phyloP scores from a whole-genome alignment of 2,113 vertebrate genomes.

The Nanorana parkeri region DNA sequence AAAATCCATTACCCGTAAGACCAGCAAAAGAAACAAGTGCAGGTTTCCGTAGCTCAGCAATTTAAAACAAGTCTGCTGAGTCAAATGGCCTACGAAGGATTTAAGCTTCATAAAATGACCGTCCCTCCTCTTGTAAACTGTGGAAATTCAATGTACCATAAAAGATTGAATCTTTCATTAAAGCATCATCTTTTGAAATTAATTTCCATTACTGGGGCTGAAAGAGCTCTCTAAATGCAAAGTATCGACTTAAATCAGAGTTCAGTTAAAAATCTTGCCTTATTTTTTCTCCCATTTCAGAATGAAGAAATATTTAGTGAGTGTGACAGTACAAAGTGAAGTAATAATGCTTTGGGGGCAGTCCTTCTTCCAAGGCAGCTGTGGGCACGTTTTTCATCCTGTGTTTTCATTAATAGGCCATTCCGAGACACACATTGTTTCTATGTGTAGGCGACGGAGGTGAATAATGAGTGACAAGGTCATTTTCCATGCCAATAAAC shows the following conservation, averaged over 20 bases:
- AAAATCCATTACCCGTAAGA: conserved; percentile 35
- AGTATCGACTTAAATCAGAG: conserved; percentile 36
- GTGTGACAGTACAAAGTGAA: conserved; percentile 43
- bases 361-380: neutral
- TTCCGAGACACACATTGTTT: conserved; percentile 35
- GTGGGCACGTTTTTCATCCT: neutral
- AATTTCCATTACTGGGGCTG: conserved; percentile 53
- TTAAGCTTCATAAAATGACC: conserved; percentile 57
- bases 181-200: conserved; percentile 60
- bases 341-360: conserved; percentile 4
- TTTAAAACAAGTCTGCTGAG: conserved; percentile 56
- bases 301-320: conserved; percentile 55
- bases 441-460: conserved; percentile 10
- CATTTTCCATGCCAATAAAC: conserved; percentile 55
- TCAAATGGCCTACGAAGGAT: conserved; percentile 49
- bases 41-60: conserved; percentile 53
- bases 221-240: conserved; percentile 59
- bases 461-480: conserved; percentile 51
- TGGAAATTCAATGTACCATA: conserved; percentile 50
- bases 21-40: conserved; percentile 7
- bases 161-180: conserved; percentile 60
- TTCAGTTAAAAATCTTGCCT: conserved; percentile 45
- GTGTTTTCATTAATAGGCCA: conserved; percentile 29
- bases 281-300: conserved; percentile 45
- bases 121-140: conserved; percentile 44